A percentile compares a stretch with the other conserved stretches of the same genome.
Conservation (phyloP, 2,888 invertebrate genomes). For the Drepanosiphum platanoidis region DNA sequence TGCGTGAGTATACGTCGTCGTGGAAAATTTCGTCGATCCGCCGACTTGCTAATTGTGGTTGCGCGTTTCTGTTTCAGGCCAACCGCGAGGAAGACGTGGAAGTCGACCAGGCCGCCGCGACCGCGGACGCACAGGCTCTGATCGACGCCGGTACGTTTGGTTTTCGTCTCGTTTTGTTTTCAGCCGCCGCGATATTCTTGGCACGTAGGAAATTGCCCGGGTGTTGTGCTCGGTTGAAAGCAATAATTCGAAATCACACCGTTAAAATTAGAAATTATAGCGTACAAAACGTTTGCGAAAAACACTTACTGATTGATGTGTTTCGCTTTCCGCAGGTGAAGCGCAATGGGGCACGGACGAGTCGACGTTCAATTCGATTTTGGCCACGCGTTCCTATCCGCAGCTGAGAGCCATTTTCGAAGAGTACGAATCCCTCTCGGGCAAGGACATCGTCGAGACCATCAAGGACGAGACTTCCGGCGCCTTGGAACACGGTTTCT, state of each 20-base stretch:
- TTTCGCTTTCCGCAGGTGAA: slow-evolving; percentile 66
- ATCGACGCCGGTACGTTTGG: slow-evolving; percentile 77
- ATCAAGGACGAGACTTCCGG: slow-evolving; percentile 68
- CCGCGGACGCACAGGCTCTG: slow-evolving; percentile 83
- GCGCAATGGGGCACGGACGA: slow-evolving; percentile 69
- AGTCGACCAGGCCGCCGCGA: slow-evolving; percentile 77
- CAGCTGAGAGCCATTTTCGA: slow-evolving; percentile 69
- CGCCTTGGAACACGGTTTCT: slow-evolving; percentile 68
- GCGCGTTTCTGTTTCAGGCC: slow-evolving; percentile 69
- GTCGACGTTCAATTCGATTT: slow-evolving; percentile 68
- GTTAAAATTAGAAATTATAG: no score
- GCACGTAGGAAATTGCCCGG: no score
- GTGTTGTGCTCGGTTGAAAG: no score
- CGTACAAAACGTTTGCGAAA: no score
- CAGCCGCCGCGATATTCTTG: no score
- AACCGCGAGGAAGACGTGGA: slow-evolving; percentile 83
- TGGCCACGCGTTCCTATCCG: slow-evolving; percentile 69
- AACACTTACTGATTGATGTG: no score
- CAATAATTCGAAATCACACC: no score
- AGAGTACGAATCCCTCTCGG: slow-evolving; percentile 69
- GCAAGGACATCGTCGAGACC: slow-evolving; percentile 67
- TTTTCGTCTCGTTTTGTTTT: no score
- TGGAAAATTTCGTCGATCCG: not conserved
- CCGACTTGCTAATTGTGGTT: not conserved
- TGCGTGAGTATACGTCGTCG: slow-evolving; percentile 68